Conservation (phyloP, 1,140 invertebrate genomes). For the Cyclargus thomasi region DNA sequence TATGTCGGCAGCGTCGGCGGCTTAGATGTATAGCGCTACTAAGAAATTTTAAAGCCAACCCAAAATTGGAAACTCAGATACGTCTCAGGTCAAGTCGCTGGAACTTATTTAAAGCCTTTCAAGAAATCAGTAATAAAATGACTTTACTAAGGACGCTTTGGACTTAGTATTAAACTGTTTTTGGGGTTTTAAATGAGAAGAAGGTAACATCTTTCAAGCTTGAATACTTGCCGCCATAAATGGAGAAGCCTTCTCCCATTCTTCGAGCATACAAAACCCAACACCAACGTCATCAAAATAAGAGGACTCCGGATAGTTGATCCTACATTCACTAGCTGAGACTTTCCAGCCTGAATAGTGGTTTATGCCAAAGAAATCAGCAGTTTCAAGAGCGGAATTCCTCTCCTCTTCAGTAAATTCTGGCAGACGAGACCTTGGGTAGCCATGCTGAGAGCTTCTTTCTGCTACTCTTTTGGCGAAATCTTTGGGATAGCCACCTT, state of each 20-base stretch:
- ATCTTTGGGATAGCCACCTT: slow-evolving; percentile 78
- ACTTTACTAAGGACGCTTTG: too few relatives aligned
- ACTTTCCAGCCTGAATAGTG: slow-evolving; percentile 71
- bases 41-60: too few relatives aligned
- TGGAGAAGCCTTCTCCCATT: slow-evolving; percentile 31
- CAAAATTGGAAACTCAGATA: too few relatives aligned
- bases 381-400: slow-evolving; percentile 73
- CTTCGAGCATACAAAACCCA: slow-evolving; percentile 24
- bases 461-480: slow-evolving; percentile 71
- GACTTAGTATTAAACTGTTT: too few relatives aligned
- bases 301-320: slow-evolving; percentile 28
- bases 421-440: slow-evolving; percentile 68
- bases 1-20: too few relatives aligned
- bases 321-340: slow-evolving; percentile 30
- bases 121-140: too few relatives aligned
- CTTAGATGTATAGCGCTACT: too few relatives aligned
- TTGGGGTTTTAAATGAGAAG: too few relatives aligned
- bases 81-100: too few relatives aligned
- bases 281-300: slow-evolving; percentile 34
- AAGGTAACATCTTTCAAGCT: neutral
- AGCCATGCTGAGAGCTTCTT: slow-evolving; percentile 71
- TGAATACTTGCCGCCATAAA: slow-evolving; percentile 35
- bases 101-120: too few relatives aligned
- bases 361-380: slow-evolving; percentile 80
- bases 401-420: slow-evolving; percentile 70